Percentiles rank a stretch among this genome's conserved stretches.
Conservation (phyloP, 2,888 invertebrate species). For the Sinelater perroti region DNA sequence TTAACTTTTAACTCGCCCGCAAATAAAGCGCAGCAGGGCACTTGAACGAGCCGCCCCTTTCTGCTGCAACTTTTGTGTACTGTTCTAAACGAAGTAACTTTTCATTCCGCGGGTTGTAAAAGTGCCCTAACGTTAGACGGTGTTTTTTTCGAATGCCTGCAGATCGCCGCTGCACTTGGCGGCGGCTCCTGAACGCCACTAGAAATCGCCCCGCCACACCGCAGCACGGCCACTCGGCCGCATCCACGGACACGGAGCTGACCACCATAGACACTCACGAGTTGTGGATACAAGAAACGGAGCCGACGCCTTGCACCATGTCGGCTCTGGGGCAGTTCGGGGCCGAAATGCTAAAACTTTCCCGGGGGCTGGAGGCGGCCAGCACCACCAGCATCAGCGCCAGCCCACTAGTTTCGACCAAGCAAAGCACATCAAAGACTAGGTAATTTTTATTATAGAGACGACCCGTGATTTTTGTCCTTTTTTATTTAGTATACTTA, state of each 20-base stretch:
- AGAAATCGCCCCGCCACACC: slow-evolving; percentile 55
- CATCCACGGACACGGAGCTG: slow-evolving; percentile 85
- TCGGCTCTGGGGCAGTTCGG: slow-evolving; percentile 87
- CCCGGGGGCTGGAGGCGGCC: slow-evolving; percentile 81
- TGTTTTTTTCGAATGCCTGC: too few species aligned
- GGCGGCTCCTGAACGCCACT: slow-evolving; percentile 69
- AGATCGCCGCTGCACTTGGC: slow-evolving; percentile 84
- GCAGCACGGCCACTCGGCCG: slow-evolving; percentile 73
- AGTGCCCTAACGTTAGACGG: too few species aligned
- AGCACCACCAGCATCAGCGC: slow-evolving; percentile 49
- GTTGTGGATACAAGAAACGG: slow-evolving; percentile 75
- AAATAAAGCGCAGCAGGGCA: neutral
- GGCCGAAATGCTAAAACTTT: slow-evolving; percentile 85
- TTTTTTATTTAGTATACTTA: too few species aligned
- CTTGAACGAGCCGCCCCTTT: neutral
- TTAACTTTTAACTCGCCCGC: too few species aligned
- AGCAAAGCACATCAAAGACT: slow-evolving; percentile 30
- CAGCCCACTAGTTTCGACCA: slow-evolving; percentile 24
- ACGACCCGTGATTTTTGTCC: too few species aligned
- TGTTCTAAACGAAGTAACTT: too few species aligned
- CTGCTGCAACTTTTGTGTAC: too few species aligned
- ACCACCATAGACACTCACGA: slow-evolving; percentile 86
- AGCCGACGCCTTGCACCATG: slow-evolving; percentile 83
- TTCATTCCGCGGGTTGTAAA: too few species aligned
- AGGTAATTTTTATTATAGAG: slow-evolving; percentile 13